Base-by-base conservation (phyloP, 1,140 invertebrate genomes). In the Varroa destructor region DNA sequence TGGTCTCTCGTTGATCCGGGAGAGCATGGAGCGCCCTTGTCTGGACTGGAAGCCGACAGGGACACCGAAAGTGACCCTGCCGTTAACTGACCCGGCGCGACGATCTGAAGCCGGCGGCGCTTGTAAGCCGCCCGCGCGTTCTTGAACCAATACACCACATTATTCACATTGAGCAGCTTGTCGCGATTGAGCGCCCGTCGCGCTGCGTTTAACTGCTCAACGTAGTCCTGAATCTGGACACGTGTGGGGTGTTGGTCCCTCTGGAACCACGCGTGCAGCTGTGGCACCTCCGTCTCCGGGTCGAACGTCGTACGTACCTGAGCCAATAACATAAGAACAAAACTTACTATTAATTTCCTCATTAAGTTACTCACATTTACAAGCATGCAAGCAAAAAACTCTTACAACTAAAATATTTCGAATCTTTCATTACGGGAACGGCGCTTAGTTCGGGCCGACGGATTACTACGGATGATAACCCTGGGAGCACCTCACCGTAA, bases 71-170 rank as follows among this genome's bases (percentile, higher is more conserved):
- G 46, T 8, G 46, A 51, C 4, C 46, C 46, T 51, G 46, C 46
- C 36, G 61, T 46, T 67, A 67, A 8, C 14, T 67, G 61, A 12
- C 58, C 73, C 46, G 56, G 58, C 70, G 2, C 72, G 40, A 36
- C 73, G 73, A 10, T 72, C 72, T 55, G 71, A 58, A 56, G 74
- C 71, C 43, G 70, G 37, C 81, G 80, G 55, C 93, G 82, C 78
- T 96, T 93, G 79, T 93, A 89, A 1, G 94, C 93, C 8, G 94
- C 94, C 71, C 94, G 83, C 0, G 94, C 93, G 79, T 98, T 97
- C 80, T 97, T 98, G 79, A 98, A 97, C 94, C 94, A 97, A 79
- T 97, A 97, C 37, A 97, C 93, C 10, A 98, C 92, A 79, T 98
- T 98, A 77, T 95, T 95, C 0, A 96, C 87, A 80, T 98, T 93